Percentiles rank a stretch among this genome's conserved stretches.
Evolutionary conservation across 2,113 vertebrate species (phyloP).

Genomic region (Ellobius talpinus): DNA sequence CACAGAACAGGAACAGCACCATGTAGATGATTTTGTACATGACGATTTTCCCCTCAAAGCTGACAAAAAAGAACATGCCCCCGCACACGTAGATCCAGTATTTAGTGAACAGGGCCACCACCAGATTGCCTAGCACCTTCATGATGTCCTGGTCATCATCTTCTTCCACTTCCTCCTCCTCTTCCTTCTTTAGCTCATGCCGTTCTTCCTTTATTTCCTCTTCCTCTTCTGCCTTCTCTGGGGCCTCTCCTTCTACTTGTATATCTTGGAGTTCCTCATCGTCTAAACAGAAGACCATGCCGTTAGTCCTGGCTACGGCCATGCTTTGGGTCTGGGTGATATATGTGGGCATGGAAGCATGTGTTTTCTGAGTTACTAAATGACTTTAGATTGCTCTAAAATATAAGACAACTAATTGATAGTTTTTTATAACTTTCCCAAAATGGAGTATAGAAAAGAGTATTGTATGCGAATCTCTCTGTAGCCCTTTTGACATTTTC

Average conservation of each 20-base stretch:
- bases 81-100: constrained; percentile 99
- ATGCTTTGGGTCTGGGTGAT: neutral
- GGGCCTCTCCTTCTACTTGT: constrained; percentile 76
- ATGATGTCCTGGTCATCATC: constrained; percentile 93
- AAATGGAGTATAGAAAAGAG: neutral
- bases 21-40: constrained; percentile 99
- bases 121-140: constrained; percentile 95
- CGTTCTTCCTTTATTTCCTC: constrained; percentile 79
- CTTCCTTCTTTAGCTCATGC: constrained; percentile 76
- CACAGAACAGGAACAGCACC: constrained; percentile 98
- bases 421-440: neutral
- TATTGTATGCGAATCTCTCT: neutral
- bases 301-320: neutral
- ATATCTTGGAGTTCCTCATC: constrained; percentile 67
- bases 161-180: constrained; percentile 83
- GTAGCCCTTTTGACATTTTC: neutral
- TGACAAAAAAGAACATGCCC: constrained; percentile 99
- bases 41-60: constrained; percentile 96
- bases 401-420: neutral
- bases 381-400: neutral
- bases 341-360: fast-evolving
- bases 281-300: constrained; percentile 56
- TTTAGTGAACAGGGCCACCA: constrained; percentile 97
- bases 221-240: constrained; percentile 80
- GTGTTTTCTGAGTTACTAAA: neutral